These are phyloP conservation scores for Microctenopoma stevenorrisi DNA, from an alignment of 2,797 vertebrate species.

Conservation along the genomic window DNA sequence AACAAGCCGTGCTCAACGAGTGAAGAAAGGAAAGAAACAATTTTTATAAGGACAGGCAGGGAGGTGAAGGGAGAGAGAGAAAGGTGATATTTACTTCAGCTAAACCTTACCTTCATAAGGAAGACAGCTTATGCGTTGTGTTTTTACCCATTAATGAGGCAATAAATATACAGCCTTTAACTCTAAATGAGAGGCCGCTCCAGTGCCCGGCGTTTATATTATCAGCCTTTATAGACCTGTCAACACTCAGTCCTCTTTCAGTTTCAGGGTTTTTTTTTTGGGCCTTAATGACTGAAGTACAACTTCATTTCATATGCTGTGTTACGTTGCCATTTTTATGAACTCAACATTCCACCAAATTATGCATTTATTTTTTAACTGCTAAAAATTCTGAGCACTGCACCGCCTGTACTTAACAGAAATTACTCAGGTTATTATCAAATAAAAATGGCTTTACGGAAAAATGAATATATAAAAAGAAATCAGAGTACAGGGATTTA, in stretches of 20 bases:
- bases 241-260: constrained; percentile 83
- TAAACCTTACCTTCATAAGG: constrained; percentile 59
- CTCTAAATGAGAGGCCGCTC: constrained; percentile 84
- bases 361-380: constrained; percentile 66
- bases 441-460: constrained; percentile 72
- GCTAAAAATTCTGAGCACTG: constrained; percentile 51
- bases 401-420: constrained; percentile 49
- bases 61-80: constrained; percentile 48
- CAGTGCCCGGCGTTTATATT: constrained; percentile 86
- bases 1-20: constrained; percentile 68
- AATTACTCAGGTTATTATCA: constrained; percentile 73
- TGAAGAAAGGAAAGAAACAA: constrained; percentile 65
- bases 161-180: constrained; percentile 89
- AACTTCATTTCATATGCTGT: constrained; percentile 72
- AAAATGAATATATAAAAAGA: constrained; percentile 67
- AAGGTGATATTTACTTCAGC: constrained; percentile 73
- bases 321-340: constrained; percentile 84
- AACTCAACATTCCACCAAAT: constrained; percentile 84
- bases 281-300: constrained; percentile 65
- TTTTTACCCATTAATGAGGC: constrained; percentile 81
- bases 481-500: constrained; percentile 68
- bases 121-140: constrained; percentile 83
- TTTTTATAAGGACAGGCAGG: constrained; percentile 59
- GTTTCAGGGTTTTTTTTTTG: constrained; percentile 37
- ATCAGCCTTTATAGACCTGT: constrained; percentile 93